Evolutionary conservation across 2,888 invertebrate genomes (phyloP).

Genomic region (Germaria angustata): DNA sequence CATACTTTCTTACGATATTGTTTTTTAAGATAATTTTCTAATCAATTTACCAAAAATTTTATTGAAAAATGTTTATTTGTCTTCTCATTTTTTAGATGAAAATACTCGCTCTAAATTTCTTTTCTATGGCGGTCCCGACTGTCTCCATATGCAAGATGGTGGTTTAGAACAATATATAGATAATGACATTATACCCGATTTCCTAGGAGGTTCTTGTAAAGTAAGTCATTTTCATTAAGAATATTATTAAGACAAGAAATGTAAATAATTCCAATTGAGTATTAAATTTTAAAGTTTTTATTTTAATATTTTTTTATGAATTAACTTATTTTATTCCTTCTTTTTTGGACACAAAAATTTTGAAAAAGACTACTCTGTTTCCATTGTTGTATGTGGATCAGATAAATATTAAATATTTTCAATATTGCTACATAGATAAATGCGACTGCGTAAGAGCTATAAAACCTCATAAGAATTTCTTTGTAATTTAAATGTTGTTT

Average conservation of each 20-base stretch:
- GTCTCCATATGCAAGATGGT: constrained; percentile 88
- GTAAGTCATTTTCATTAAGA: constrained; percentile 80
- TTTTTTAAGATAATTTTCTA: too few species aligned
- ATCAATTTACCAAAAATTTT: too few species aligned
- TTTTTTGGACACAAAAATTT: not conserved
- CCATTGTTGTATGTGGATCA: constrained; percentile 78
- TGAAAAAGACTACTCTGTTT: constrained; percentile 72
- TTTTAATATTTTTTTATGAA: constrained; percentile 41
- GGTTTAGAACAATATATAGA: constrained; percentile 93
- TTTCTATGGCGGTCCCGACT: constrained; percentile 94
- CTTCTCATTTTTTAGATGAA: constrained; percentile 84
- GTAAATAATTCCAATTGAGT: constrained; percentile 17
- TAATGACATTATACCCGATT: constrained; percentile 92
- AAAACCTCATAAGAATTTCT: constrained; percentile 55
- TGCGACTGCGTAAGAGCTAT: constrained; percentile 80
- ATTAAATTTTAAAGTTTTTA: not conserved
- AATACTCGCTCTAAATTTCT: constrained; percentile 94
- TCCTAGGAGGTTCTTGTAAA: constrained; percentile 93
- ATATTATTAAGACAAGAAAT: not conserved
- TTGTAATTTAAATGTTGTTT: constrained; percentile 21
- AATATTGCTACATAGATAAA: constrained; percentile 79
- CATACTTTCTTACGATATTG: too few species aligned
- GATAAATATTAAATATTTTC: constrained; percentile 78
- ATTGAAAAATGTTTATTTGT: not conserved
- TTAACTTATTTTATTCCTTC: constrained; percentile 31